Evolutionary conservation across 2,888 invertebrate species (phyloP).

Genomic region (Cacoxenus indagator): DNA sequence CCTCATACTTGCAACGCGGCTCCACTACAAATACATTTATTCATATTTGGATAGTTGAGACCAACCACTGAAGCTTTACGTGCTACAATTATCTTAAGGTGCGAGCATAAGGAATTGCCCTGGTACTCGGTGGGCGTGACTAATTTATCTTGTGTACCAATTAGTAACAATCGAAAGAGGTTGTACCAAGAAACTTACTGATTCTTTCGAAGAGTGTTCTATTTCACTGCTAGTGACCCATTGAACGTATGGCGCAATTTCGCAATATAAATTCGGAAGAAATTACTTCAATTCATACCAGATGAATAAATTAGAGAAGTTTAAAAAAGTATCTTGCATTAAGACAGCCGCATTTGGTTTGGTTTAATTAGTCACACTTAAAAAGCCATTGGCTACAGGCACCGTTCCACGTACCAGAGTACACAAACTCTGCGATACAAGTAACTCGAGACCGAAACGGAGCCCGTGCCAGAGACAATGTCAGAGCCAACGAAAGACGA

Average conservation of each 20-base stretch:
- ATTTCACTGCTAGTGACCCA: neutral
- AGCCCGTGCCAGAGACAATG: conserved; percentile 24
- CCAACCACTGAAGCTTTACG: no score
- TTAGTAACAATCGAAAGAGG: no score
- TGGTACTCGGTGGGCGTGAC: no score
- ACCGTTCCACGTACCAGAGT: conserved; percentile 44
- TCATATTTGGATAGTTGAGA: no score
- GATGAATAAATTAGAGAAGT: neutral
- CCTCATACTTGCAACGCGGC: no score
- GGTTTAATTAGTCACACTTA: conserved; percentile 59
- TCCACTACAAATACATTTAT: no score
- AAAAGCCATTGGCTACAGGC: conserved; percentile 57
- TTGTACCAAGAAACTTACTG: no score
- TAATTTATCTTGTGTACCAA: no score
- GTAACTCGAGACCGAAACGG: conserved; percentile 43
- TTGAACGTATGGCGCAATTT: neutral
- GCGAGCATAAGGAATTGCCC: no score
- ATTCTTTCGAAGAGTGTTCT: no score
- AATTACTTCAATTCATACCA: neutral
- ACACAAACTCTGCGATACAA: neutral
- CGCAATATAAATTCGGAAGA: neutral
- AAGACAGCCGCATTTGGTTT: conserved; percentile 7
- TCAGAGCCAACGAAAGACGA: conserved; percentile 35
- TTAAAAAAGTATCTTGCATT: neutral
- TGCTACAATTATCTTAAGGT: no score